Evolutionary conservation across 2,113 vertebrate genomes (phyloP).

Genomic region (Felis chaus): DNA sequence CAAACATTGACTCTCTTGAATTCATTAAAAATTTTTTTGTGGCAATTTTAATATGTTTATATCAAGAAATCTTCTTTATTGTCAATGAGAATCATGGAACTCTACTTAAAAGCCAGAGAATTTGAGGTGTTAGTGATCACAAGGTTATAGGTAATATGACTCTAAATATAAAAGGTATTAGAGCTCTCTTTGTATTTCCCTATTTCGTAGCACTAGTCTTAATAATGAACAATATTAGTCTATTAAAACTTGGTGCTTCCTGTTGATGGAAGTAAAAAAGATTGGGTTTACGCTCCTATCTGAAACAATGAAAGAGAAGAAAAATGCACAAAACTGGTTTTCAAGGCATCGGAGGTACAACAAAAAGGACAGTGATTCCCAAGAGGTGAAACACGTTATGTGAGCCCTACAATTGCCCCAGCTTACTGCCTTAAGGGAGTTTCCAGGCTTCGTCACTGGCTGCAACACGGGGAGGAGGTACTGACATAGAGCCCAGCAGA

Average conservation of each 20-base stretch:
- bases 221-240: not conserved
- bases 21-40: not conserved
- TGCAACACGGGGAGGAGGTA: not conserved
- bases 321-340: slow-evolving; percentile 26
- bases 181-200: not conserved
- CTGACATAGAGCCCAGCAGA: not conserved
- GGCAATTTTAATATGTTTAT: not conserved
- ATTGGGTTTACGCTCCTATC: not conserved
- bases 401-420: not conserved
- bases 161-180: not conserved
- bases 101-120: slow-evolving; percentile 13
- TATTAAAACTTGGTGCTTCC: not conserved
- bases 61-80: not conserved
- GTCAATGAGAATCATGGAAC: not conserved
- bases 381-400: not conserved
- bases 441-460: not conserved
- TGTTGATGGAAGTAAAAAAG: not conserved
- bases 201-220: not conserved
- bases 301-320: not conserved
- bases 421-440: not conserved
- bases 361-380: not conserved
- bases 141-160: not conserved
- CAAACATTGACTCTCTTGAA: not conserved
- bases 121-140: not conserved
- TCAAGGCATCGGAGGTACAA: not conserved